Base-by-base conservation (phyloP, 2,113 vertebrate species). In the Genyomyrus donnyi region DNA sequence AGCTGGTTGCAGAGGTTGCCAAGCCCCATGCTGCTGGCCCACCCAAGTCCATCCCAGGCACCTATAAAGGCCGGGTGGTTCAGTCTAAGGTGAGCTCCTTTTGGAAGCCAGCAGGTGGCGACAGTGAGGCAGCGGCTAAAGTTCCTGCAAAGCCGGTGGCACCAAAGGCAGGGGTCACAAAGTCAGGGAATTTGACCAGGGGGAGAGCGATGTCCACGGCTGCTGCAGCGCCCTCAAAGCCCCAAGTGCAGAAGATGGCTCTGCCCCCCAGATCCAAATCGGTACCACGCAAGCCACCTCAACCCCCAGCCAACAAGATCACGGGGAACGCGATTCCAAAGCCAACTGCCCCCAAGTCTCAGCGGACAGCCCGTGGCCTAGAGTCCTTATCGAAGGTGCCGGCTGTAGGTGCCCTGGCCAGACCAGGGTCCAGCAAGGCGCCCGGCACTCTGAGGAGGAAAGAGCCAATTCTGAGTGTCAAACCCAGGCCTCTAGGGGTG, bases 61-160 rank as follows among this genome's bases (percentile, higher is more conserved):
- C 94, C 35, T 99, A 98, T 56, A 97, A 96, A 93, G 98, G 98
- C 62, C 97, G 93, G 89, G 93, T 98, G 86, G 92, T 99, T 35
- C 95, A 96, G 85, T 98, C 98, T 24, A 99, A 98, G 93, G 93
- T 99, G 35, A 97, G 97, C 88, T 97, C 97, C 9, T 97, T 98
- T 92, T 94, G 98, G 94, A 98, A 96, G 92, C 91, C 94, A 48
- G 84, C 90, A n/a, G 88, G 88, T 87, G 91, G 48, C 0, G 91
- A 93, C 9, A 91, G 19, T 1, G 91, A 58, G 0, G 91, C 50
- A 0, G 91, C 90, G 90, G 83, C 1, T 70, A 94, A 93, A 93
- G 92, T 19, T 53, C 58, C 90, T 21, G 62, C 85, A 13, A 95
- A 95, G 50, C 88, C 88, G 45, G 49, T 84, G 39, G 88, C 46